Percentiles rank a stretch among this genome's conserved stretches.
These are phyloP conservation scores for Antigone vipio DNA, from an alignment of 2,113 vertebrate species.

Conservation along the genomic window DNA sequence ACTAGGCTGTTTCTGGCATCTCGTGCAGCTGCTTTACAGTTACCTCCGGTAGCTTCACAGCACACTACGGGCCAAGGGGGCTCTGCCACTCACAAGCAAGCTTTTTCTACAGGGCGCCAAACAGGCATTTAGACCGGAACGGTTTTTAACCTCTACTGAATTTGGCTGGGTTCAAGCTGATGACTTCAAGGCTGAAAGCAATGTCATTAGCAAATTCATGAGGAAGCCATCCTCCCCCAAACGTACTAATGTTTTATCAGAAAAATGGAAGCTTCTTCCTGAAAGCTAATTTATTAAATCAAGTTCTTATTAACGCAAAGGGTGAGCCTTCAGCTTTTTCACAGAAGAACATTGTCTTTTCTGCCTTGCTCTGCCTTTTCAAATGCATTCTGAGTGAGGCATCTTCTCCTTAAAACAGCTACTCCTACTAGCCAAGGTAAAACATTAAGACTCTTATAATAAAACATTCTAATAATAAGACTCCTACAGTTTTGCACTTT, in stretches of 20 bases:
- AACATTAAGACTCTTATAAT: not conserved
- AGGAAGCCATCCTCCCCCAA: not conserved
- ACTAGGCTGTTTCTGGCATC: not conserved
- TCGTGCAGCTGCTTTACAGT: not conserved
- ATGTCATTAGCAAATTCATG: conserved; percentile 31
- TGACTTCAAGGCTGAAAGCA: conserved; percentile 17
- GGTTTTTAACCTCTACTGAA: conserved; percentile 9
- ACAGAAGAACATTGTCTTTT: not conserved
- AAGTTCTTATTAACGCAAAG: not conserved
- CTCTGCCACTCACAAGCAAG: not conserved
- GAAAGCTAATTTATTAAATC: conserved; percentile 40
- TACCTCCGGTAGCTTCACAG: not conserved
- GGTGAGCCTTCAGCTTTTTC: not conserved
- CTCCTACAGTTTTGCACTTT: not conserved
- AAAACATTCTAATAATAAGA: not conserved
- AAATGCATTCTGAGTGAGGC: not conserved
- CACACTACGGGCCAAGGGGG: accelerated
- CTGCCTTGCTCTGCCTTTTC: not conserved
- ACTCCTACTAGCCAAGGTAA: conserved; percentile 1
- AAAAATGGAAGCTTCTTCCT: conserved; percentile 30
- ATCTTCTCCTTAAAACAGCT: not conserved
- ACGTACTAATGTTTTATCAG: conserved; percentile 25
- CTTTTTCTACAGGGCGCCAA: not conserved
- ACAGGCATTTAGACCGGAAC: not conserved
- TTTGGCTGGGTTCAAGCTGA: not conserved